Percentiles rank a stretch among this genome's conserved stretches.
phyloP scores from a whole-genome alignment of 2,888 invertebrate genomes.

The Ormyrus pomaceus region DNA sequence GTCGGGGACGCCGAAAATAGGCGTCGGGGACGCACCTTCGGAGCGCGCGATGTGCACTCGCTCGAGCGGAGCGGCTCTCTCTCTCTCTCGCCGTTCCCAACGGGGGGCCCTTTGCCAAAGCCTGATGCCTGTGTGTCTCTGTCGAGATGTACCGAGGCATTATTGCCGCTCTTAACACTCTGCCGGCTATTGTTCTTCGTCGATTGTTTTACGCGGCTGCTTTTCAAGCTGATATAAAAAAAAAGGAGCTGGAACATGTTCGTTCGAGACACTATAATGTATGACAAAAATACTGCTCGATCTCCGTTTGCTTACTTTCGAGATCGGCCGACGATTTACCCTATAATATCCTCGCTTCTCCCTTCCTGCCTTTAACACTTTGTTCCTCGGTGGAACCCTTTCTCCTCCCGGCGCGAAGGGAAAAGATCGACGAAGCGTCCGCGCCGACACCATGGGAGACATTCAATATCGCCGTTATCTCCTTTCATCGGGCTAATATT shows the following conservation, averaged over 20 bases:
- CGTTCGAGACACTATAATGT: no score
- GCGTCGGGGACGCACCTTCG: slow-evolving; percentile 45
- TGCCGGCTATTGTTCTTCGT: background rate
- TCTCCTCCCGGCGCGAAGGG: background rate
- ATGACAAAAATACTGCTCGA: background rate
- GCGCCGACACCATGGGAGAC: slow-evolving; percentile 65
- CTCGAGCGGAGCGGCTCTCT: background rate
- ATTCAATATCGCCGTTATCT: slow-evolving; percentile 74
- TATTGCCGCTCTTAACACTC: background rate
- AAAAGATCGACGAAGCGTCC: slow-evolving; percentile 52
- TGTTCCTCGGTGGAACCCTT: background rate
- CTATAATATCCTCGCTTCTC: background rate
- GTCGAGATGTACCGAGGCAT: no score
- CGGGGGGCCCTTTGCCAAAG: slow-evolving; percentile 7
- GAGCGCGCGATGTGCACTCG: background rate
- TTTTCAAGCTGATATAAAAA: no score
- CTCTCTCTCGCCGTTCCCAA: background rate
- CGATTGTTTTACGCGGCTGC: no score
- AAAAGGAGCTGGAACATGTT: no score
- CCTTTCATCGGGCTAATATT: slow-evolving; percentile 71
- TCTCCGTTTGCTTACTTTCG: background rate
- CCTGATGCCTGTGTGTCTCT: no score
- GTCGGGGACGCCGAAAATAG: slow-evolving; percentile 37
- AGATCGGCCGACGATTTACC: background rate
- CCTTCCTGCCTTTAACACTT: background rate